Conservation (phyloP, 2,888 invertebrate species). For the Drosophila rubida region DNA sequence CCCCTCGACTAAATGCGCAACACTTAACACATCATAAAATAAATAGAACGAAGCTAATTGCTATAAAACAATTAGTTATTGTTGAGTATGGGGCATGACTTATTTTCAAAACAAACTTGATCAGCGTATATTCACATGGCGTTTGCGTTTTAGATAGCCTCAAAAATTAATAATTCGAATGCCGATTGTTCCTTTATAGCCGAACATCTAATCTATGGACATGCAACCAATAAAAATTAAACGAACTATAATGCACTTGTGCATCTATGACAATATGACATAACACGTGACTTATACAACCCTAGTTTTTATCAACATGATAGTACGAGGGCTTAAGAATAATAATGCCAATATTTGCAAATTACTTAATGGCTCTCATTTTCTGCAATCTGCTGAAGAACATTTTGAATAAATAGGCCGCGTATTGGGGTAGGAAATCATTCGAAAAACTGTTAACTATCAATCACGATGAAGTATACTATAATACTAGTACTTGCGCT, state of each 20-base stretch:
- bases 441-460: conserved; percentile 46
- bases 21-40: no score
- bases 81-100: no score
- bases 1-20: no score
- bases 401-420: conserved; percentile 58
- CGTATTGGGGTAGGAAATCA: conserved; percentile 43
- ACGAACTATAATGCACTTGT: no score
- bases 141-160: no score
- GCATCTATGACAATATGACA: conserved; percentile 12
- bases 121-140: no score
- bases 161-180: no score
- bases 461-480: conserved; percentile 51
- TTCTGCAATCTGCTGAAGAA: not conserved
- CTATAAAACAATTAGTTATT: no score
- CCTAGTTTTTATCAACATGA: conserved; percentile 38
- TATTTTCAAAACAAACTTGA: no score
- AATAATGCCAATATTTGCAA: conserved; percentile 39
- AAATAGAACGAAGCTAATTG: no score
- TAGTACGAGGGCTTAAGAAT: conserved; percentile 10
- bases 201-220: no score
- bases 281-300: conserved; percentile 24
- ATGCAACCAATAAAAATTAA: not conserved
- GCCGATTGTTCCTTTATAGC: no score
- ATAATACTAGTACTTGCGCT: conserved; percentile 33
- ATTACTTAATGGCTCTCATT: conserved; percentile 40